These are phyloP conservation scores for Morus bassanus DNA, from an alignment of 2,797 vertebrate species.

Conservation along the genomic window DNA sequence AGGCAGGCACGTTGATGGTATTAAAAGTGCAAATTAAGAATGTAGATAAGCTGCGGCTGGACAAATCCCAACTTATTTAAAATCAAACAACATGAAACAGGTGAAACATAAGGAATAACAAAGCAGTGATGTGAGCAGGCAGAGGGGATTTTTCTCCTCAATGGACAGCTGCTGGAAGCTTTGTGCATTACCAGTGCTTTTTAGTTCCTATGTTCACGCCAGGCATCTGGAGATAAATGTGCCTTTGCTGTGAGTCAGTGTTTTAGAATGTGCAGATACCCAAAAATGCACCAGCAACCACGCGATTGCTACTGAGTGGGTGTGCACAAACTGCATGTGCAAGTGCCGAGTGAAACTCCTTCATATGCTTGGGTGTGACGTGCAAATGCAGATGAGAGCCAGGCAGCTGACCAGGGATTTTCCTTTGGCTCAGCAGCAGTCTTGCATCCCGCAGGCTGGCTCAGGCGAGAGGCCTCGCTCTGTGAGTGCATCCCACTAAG, in stretches of 20 bases:
- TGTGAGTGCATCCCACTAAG: background rate
- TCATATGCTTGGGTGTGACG: background rate
- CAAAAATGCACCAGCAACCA: background rate
- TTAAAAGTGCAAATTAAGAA: background rate
- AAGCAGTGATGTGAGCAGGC: background rate
- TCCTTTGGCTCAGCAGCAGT: background rate
- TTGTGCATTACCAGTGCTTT: background rate
- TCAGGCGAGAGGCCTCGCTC: accelerated
- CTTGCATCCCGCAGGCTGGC: background rate
- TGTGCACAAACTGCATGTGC: background rate
- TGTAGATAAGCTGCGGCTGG: background rate
- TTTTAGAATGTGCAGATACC: conserved; percentile 2
- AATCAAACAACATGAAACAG: background rate
- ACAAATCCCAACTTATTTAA: background rate
- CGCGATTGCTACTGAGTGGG: background rate
- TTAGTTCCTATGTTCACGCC: background rate
- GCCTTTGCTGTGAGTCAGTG: conserved; percentile 29
- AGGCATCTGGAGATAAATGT: conserved; percentile 26
- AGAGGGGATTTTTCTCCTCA: background rate
- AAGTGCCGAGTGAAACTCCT: background rate
- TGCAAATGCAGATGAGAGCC: background rate
- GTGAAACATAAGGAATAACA: background rate
- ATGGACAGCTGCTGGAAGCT: background rate
- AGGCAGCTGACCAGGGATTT: background rate
- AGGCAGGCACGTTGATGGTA: background rate